A percentile compares a stretch with the other conserved stretches of the same genome.
Conservation (phyloP, 2,797 vertebrate genomes). For the Alosa sapidissima region DNA sequence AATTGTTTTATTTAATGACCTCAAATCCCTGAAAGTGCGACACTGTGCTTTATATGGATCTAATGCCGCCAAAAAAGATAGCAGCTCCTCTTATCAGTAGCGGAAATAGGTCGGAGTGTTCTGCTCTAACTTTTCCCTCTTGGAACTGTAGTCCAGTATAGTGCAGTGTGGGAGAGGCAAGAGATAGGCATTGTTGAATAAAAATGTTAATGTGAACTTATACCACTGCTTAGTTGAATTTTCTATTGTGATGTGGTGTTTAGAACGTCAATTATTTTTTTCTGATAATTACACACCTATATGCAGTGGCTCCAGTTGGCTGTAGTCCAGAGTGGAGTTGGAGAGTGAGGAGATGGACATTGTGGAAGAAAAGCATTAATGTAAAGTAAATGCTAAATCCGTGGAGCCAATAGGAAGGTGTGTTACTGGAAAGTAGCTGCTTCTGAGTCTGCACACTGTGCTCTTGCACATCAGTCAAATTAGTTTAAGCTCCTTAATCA, state of each 20-base stretch:
- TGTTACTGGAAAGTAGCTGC: neutral
- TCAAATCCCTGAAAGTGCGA: neutral
- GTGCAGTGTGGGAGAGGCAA: neutral
- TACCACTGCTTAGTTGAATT: no score
- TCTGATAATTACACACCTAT: no score
- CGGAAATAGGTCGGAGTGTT: neutral
- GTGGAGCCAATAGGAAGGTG: neutral
- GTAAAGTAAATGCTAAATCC: neutral
- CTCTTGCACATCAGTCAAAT: neutral
- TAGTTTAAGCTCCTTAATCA: neutral
- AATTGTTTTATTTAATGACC: slow-evolving; percentile 25
- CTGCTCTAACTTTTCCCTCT: neutral
- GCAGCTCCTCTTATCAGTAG: neutral
- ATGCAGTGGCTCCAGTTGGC: neutral
- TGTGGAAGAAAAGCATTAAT: neutral
- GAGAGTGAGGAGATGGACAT: neutral
- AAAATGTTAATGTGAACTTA: neutral
- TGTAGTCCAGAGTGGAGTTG: neutral
- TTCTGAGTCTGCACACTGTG: neutral
- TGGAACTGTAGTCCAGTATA: neutral
- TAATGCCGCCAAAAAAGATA: neutral
- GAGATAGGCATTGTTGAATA: neutral
- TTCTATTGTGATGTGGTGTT: no score
- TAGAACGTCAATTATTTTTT: no score
- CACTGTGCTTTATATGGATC: slow-evolving; percentile 7